These are phyloP conservation scores for Aplysina aerophoba DNA, from an alignment of 37 sponge, comb jelly and placozoan species.

Conservation along the genomic window DNA sequence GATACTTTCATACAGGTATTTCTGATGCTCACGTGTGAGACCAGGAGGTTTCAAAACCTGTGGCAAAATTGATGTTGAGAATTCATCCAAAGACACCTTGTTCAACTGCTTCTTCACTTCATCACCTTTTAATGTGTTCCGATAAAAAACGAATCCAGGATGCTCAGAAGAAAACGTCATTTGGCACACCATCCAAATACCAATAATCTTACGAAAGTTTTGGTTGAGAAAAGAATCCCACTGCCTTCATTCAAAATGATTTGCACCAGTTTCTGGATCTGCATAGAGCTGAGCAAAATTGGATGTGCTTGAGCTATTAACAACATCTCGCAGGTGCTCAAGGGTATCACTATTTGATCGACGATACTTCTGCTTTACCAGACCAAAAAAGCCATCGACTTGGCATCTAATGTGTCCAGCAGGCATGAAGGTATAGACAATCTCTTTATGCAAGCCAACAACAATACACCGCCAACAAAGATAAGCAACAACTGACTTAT, in stretches of 20 bases:
- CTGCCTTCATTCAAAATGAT: slow-evolving; percentile 47
- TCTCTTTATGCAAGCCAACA: slow-evolving; percentile 42
- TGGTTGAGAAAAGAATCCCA: slow-evolving; percentile 39
- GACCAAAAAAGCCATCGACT: slow-evolving; percentile 53
- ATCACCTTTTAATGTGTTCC: not conserved
- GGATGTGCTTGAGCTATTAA: slow-evolving; percentile 7
- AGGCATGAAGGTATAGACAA: slow-evolving; percentile 37
- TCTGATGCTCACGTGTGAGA: slow-evolving; percentile 18
- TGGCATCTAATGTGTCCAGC: slow-evolving; percentile 47
- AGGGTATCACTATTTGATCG: slow-evolving; percentile 39
- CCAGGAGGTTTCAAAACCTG: slow-evolving; percentile 30
- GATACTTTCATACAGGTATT: slow-evolving; percentile 42
- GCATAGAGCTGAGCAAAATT: slow-evolving; percentile 46
- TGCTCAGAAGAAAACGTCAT: slow-evolving; percentile 11
- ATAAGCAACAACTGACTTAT: slow-evolving; percentile 31
- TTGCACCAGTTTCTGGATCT: slow-evolving; percentile 12
- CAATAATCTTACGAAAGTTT: not conserved
- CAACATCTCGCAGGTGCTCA: slow-evolving; percentile 32
- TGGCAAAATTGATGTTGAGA: slow-evolving; percentile 15
- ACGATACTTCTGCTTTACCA: slow-evolving; percentile 45
- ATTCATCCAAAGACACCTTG: not conserved
- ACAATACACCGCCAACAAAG: slow-evolving; percentile 42
- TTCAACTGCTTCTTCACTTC: not conserved
- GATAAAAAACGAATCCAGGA: slow-evolving; percentile 9
- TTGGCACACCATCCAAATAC: slow-evolving; percentile 8